These are phyloP conservation scores for Sericinus montela DNA, from an alignment of 2,888 invertebrate genomes.

Conservation along the genomic window DNA sequence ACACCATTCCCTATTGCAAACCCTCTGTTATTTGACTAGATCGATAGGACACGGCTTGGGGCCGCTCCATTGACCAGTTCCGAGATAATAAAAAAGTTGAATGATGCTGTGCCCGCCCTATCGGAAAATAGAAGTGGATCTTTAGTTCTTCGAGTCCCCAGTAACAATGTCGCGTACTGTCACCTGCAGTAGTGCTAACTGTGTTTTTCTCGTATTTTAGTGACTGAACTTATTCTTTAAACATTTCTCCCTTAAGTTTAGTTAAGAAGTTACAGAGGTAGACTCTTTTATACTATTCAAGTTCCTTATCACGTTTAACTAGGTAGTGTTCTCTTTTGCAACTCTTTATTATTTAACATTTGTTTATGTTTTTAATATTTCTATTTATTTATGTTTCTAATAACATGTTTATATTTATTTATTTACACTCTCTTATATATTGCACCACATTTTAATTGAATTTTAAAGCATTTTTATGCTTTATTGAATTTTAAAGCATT, in stretches of 20 bases:
- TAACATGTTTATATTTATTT: no score
- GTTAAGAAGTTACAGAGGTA: not conserved
- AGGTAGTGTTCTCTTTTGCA: no score
- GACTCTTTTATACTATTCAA: not conserved
- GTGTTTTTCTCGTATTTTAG: conserved; percentile 23
- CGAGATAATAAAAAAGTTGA: conserved; percentile 74
- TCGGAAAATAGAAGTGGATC: conserved; percentile 70
- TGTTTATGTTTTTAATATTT: no score
- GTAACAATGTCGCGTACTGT: conserved; percentile 62
- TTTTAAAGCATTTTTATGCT: no score
- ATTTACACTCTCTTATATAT: no score
- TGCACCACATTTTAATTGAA: no score
- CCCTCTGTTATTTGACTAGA: conserved; percentile 27
- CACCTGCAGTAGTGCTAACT: conserved; percentile 35
- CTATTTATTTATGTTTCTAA: no score
- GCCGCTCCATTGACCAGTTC: conserved; percentile 55
- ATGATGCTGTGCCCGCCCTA: conserved; percentile 68
- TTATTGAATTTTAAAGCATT: no score
- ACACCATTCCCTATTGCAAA: conserved; percentile 5
- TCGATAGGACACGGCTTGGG: conserved; percentile 33
- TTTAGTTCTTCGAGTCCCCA: conserved; percentile 59
- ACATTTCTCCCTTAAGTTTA: conserved; percentile 7
- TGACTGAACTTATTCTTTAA: conserved; percentile 9
- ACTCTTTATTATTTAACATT: no score
- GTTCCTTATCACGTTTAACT: not conserved